Evolutionary conservation across 2,888 invertebrate genomes (phyloP), one percentile per base, ranked within the genome.

Genomic region (Abrostola tripartita): DNA sequence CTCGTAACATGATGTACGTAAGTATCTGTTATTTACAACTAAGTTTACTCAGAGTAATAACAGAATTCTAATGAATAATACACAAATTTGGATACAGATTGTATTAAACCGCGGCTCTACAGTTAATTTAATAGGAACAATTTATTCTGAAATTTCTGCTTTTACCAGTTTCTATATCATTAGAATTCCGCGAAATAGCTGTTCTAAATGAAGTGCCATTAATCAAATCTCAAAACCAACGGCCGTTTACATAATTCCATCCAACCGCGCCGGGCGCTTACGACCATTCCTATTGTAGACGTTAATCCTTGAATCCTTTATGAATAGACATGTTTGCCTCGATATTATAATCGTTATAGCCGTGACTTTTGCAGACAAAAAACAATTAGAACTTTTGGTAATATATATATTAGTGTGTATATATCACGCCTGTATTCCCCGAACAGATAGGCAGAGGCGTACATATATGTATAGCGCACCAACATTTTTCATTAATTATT

Each of bases 161-260:
- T 57, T 71, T 65, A 76, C 68, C 78, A 63, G 61, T 65, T 75
- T 70, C 71, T 77, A 75, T 77, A 81, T 80, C 76, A 81, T 83
- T 76, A 79, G 65, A 76, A 77, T 76, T 69, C 75, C 70, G 72
- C 77, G 69, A 78, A 83, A 85, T 83, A 79, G 81, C 81, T 82
- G 80, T 75, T 83, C 72, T 71, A 81, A 85, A 85, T 80, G 81
- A 84, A 81, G 78, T 74, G 70, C 70, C 82, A 88, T 89, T 88
- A 87, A 89, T 89, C 89, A 88, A 86, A 88, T 83, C 83, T 82
- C 81, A 86, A 87, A 86, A 77, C 81, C 82, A 85, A 81, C 79
- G 74, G 71, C 78, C 84, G 81, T 82, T 85, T 85, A 83, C 82
- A 81, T 81, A 83, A 84, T 82, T 81, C 66, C 70, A 79, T 68